Evolutionary conservation across 2,797 vertebrate genomes (phyloP).

Genomic region (Iguana delicatissima): DNA sequence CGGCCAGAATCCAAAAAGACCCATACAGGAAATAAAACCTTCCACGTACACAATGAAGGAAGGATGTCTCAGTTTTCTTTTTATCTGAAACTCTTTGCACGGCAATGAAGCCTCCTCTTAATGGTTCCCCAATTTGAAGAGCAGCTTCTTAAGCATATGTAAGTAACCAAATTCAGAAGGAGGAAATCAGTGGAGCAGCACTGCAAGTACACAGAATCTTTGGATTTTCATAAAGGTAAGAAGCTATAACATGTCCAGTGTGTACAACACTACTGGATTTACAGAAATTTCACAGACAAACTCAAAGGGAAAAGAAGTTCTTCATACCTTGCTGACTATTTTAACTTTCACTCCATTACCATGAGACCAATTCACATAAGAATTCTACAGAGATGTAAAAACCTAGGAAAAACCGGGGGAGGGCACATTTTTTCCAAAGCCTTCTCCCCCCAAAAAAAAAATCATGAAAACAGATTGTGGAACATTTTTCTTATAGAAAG

Average conservation of each 20-base stretch:
- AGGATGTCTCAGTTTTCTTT: neutral
- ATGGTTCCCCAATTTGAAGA: neutral
- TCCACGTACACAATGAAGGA: neutral
- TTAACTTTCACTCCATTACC: neutral
- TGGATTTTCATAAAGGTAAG: neutral
- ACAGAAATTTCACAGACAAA: no score
- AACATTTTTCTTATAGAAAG: no score
- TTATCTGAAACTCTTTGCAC: neutral
- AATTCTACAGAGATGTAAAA: no score
- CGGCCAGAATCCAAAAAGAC: neutral
- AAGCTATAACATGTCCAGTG: neutral
- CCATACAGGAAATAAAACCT: neutral
- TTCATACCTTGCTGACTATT: neutral
- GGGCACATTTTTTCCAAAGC: no score
- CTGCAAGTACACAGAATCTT: neutral
- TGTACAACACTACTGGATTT: no score
- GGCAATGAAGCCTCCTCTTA: neutral
- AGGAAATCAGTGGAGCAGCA: neutral
- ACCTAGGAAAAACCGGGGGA: no score
- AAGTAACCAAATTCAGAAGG: neutral
- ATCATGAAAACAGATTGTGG: no score
- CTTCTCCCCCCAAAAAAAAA: no score
- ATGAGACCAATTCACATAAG: no score
- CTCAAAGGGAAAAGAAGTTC: neutral
- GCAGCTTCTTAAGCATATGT: neutral